A percentile compares a stretch with the other conserved stretches of the same genome.
Evolutionary conservation across 2,888 invertebrate genomes (phyloP).

Genomic region (Acanthosepion lycidas): DNA sequence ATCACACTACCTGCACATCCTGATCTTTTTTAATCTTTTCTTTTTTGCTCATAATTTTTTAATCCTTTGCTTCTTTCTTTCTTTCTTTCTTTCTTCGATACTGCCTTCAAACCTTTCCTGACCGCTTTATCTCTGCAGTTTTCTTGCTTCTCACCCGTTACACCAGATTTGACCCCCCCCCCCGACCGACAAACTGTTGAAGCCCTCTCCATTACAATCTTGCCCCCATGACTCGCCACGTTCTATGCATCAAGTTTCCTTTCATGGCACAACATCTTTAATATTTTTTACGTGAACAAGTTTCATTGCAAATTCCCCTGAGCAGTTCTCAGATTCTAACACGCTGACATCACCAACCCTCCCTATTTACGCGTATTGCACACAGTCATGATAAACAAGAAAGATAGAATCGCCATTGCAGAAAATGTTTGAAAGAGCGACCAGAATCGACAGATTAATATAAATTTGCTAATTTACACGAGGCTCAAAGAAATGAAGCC

Average conservation of each 20-base stretch:
- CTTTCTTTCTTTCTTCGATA: background rate
- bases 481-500: background rate
- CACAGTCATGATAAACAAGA: background rate
- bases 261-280: background rate
- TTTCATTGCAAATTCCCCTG: background rate
- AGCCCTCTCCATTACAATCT: background rate
- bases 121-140: background rate
- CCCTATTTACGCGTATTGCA: background rate
- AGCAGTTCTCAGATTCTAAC: background rate
- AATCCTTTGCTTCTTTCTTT: background rate
- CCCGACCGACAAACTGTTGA: background rate
- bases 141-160: background rate
- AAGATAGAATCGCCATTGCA: background rate
- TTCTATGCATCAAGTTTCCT: background rate
- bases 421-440: background rate
- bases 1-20: background rate
- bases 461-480: background rate
- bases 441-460: background rate
- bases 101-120: background rate
- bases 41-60: background rate
- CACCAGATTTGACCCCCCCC: background rate
- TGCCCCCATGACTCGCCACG: background rate
- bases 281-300: background rate
- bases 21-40: background rate
- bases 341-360: background rate